Evolutionary conservation across 2,888 invertebrate genomes (phyloP).

Genomic region (Heliothis peltigera): DNA sequence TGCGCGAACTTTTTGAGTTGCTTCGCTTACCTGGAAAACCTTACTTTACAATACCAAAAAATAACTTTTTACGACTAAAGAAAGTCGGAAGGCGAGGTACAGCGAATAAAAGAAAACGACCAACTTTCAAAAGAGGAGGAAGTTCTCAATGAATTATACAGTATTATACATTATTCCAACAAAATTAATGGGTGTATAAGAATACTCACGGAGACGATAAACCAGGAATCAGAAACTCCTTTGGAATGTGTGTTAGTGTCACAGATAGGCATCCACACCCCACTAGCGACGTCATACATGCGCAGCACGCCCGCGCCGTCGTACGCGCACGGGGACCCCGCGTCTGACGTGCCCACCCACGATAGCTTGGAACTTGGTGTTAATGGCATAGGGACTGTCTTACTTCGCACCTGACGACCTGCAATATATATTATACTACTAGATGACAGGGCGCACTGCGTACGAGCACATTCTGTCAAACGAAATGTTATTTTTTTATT

Average conservation of each 20-base stretch:
- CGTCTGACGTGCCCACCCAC: constrained; percentile 95
- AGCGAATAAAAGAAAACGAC: too few relatives aligned
- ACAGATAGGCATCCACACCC: constrained; percentile 95
- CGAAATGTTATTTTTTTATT: too few relatives aligned
- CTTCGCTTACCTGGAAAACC: constrained; percentile 92
- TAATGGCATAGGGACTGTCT: constrained; percentile 91
- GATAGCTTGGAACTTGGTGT: constrained; percentile 91
- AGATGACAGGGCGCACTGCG: too few relatives aligned
- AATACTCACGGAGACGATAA: constrained; percentile 89
- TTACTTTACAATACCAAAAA: too few relatives aligned
- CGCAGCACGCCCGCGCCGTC: constrained; percentile 94
- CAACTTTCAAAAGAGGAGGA: too few relatives aligned
- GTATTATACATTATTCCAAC: too few relatives aligned
- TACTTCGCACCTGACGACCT: constrained; percentile 84
- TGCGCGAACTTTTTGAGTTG: constrained; percentile 93
- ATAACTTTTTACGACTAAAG: too few relatives aligned
- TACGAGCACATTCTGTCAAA: too few relatives aligned
- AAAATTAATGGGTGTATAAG: neutral
- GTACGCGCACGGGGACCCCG: constrained; percentile 93
- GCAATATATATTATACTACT: constrained; percentile 29
- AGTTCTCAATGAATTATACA: too few relatives aligned
- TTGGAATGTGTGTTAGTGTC: constrained; percentile 91
- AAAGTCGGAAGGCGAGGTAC: too few relatives aligned
- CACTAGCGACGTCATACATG: constrained; percentile 92
- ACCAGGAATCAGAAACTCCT: constrained; percentile 85